Conservation (phyloP, 2,888 invertebrate species). For the Drosophila fungiperda region DNA sequence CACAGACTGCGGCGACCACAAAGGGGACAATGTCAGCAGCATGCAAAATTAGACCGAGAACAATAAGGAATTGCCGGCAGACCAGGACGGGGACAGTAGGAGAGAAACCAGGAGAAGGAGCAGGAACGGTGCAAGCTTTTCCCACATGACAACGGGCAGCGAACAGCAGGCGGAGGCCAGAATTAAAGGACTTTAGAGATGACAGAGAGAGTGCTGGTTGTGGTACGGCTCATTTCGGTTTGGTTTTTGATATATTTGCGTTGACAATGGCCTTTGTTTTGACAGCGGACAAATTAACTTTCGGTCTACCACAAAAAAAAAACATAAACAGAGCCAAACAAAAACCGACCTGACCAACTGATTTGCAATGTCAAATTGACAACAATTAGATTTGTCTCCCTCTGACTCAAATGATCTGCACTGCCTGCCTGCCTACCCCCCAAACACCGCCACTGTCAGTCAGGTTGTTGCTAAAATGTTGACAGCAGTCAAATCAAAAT, state of each 20-base stretch:
- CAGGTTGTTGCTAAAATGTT: slow-evolving; percentile 66
- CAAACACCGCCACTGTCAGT: slow-evolving; percentile 30
- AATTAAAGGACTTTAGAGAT: slow-evolving; percentile 25
- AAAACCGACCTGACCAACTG: slow-evolving; percentile 39
- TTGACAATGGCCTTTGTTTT: slow-evolving; percentile 30
- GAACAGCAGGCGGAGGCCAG: slow-evolving; percentile 17
- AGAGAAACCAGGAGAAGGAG: background rate
- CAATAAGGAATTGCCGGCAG: slow-evolving; percentile 12
- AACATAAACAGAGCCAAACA: slow-evolving; percentile 22
- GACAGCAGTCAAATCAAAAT: slow-evolving; percentile 79
- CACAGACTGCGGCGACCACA: slow-evolving; percentile 15
- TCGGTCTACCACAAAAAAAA: slow-evolving; percentile 14
- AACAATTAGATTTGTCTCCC: slow-evolving; percentile 61
- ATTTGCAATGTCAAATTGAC: slow-evolving; percentile 62
- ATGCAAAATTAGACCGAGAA: slow-evolving; percentile 30
- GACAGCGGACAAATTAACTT: slow-evolving; percentile 43
- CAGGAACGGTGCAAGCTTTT: background rate
- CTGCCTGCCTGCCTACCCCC: background rate
- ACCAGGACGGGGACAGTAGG: background rate
- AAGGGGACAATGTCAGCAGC: slow-evolving; percentile 49
- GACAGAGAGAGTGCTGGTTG: background rate
- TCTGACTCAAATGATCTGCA: slow-evolving; percentile 27
- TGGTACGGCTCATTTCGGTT: background rate
- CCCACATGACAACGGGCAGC: slow-evolving; percentile 46
- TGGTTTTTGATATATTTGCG: slow-evolving; percentile 17